These are phyloP conservation scores for Apamea monoglypha DNA, from an alignment of 2,888 invertebrate species.

Conservation along the genomic window DNA sequence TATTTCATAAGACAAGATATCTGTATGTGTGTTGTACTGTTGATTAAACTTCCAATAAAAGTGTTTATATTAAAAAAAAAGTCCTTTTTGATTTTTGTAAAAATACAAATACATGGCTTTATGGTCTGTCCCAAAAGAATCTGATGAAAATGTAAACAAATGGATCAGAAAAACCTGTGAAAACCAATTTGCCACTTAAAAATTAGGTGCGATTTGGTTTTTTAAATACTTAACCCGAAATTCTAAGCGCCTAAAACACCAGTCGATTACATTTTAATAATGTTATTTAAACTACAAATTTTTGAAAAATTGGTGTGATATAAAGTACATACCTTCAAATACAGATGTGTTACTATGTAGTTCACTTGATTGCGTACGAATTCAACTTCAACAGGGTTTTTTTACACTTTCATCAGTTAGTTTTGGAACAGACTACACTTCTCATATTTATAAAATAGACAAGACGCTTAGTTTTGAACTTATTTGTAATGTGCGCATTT, in stretches of 20 bases:
- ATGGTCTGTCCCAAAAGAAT: background rate
- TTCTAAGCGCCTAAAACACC: too few species aligned
- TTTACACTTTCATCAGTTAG: background rate
- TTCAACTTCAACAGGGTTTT: background rate
- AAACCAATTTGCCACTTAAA: background rate
- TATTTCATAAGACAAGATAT: conserved; percentile 32
- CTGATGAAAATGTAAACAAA: background rate
- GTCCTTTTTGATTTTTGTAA: background rate
- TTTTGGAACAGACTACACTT: background rate
- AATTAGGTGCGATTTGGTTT: background rate
- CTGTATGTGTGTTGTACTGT: conserved; percentile 14
- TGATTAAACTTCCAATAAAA: conserved; percentile 64
- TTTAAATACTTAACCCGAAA: background rate
- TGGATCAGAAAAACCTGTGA: background rate
- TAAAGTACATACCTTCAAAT: background rate
- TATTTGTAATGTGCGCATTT: conserved; percentile 31
- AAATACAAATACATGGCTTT: background rate
- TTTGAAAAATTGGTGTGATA: background rate
- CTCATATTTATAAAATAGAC: conserved; percentile 24
- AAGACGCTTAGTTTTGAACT: background rate
- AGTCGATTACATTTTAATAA: background rate
- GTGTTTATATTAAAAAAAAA: conserved; percentile 52
- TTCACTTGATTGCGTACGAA: background rate
- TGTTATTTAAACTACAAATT: background rate
- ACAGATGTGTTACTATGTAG: background rate